Evolutionary conservation across 1,140 invertebrate genomes (phyloP), one percentile per base, ranked within the genome.

Genomic region (Lerema accius): DNA sequence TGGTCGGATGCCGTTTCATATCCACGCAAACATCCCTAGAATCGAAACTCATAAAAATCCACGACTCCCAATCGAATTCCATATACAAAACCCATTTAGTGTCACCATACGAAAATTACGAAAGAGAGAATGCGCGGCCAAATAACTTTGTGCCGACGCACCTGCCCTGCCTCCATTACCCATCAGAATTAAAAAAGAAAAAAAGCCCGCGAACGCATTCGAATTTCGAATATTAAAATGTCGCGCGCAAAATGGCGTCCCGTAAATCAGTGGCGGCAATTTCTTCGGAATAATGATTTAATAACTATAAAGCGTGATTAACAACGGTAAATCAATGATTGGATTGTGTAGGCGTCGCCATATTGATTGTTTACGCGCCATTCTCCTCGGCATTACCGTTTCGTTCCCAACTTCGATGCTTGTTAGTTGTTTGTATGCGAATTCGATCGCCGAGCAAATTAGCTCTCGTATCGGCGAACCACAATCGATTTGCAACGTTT

Each of bases 221-320:
- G 72, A 55, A 78, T 78, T 78, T 78, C 72, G 72, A 55, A 78
- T 78, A 83, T 84, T 83, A 84, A 86, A 86, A 84, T 83, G 82
- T 85, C 82, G 76, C 78, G 56, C 62, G 49, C 79, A 80, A 84
- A 83, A 88, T 87, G 84, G 85, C 85, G 63, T 67, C 65, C 71
- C 73, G 74, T 88, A 87, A 90, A 90, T 90, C 83, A 86, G 73
- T 71, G 69, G 67, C 74, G 64, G 83, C 79, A 87, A 88, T 87
- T 87, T 82, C 83, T 87, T 79, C 67, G 71, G 69, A 63, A 71
- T 78, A 75, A 85, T 78, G 71, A 65, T 81, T 81, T 86, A 86
- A 86, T 83, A 86, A 85, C 82, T 83, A 86, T 87, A 84, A 90
- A 87, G 77, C 63, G 68, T 87, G 87, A 88, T 90, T 88, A 90